Conservation (phyloP, 2,113 vertebrate species). For the Danio rerio region DNA sequence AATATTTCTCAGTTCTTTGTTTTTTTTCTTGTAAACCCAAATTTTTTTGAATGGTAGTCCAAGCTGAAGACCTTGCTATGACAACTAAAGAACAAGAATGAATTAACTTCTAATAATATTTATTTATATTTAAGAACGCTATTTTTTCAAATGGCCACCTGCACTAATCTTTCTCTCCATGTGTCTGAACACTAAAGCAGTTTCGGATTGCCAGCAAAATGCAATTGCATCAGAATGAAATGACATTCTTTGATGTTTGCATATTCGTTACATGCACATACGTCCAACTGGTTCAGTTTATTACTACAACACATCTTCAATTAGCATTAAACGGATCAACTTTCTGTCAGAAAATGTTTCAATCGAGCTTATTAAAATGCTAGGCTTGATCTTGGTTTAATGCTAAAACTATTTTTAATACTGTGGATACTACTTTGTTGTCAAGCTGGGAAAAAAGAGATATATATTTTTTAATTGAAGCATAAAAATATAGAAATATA, state of each 20-base stretch:
- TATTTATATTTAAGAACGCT: background rate
- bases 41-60: too few species aligned
- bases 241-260: constrained; percentile 29
- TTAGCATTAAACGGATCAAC: constrained; percentile 19
- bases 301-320: constrained; percentile 19
- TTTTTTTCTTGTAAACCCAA: too few species aligned
- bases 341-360: background rate
- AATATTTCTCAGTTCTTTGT: too few species aligned
- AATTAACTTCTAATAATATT: constrained; percentile 2
- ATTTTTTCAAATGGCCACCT: constrained; percentile 14
- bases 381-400: constrained; percentile 2
- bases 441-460: background rate
- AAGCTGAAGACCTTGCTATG: too few species aligned
- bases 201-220: background rate
- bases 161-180: background rate
- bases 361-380: background rate
- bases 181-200: background rate
- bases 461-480: too few species aligned
- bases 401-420: background rate
- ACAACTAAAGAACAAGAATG: background rate
- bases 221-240: constrained; percentile 33
- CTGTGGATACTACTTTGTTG: background rate
- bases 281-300: background rate
- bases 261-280: constrained; percentile 12
- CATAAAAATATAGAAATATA: too few species aligned